Base-by-base conservation (phyloP, 2,888 invertebrate genomes). In the Cantharis nigra region DNA sequence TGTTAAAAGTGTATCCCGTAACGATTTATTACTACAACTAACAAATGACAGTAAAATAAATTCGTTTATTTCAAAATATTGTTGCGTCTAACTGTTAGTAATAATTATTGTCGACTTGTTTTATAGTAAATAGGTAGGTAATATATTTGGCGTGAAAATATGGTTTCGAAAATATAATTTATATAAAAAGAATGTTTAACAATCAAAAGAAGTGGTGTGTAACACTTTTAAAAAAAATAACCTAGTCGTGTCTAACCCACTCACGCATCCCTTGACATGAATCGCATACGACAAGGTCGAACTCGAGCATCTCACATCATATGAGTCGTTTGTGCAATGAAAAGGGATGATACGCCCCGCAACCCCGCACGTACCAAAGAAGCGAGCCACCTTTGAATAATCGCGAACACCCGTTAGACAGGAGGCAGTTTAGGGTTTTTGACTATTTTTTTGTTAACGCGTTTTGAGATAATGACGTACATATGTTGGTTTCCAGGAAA, bases 401-500 rank as follows among this genome's bases (percentile, higher is more conserved):
- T 80, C 73, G 79, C 80, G 76, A 80, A 75, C 79, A 80, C 80
- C 80, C 79, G 77, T 80, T 78, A 77, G 75, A 30, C 75, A 71
- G 72, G 72, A 70, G 76, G 76, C 62, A 33, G 71, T 70, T 76
- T 76, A 49, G 23, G 65, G 64, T 79, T 80, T 71, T 76, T 75
- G 62, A 33, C 64, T 72, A 62, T 75, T 78, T 79, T 80, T 80
- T 80, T 79, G 77, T 64, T 33, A 64, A 63, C 28, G 75, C 70
- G 74, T 77, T 74, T 76, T 72, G 74, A 79, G 70, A 79, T 82
- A 82, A 81, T 81, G 80, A 81, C 79, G 81, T 75, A 78, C 82
- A 82, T 80, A 82, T 82, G 82, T 81, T 78, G 76, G 79, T 80
- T 79, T 79, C 75, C 76, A 76, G 78, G 75, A 79, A 78, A 79